Evolutionary conservation across 2,797 vertebrate species (phyloP).

Genomic region (Peromyscus eremicus): DNA sequence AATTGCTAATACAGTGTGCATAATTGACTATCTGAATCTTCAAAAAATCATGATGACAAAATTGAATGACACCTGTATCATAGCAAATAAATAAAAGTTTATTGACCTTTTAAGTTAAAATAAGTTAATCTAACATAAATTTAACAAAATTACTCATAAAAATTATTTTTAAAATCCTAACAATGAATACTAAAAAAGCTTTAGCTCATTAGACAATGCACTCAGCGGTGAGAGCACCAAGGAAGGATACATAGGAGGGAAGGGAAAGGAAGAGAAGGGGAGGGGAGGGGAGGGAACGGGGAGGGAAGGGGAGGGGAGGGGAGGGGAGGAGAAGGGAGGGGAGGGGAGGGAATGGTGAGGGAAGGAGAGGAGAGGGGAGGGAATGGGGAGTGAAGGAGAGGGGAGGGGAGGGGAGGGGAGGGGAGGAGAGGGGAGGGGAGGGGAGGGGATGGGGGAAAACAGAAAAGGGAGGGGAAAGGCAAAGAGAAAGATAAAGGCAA

Average conservation of each 20-base stretch:
- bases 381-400: too few relatives aligned
- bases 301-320: accelerated
- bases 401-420: neutral
- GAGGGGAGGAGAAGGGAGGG: too few relatives aligned
- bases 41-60: slow-evolving; percentile 23
- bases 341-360: too few relatives aligned
- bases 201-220: slow-evolving; percentile 21
- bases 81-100: slow-evolving; percentile 9
- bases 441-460: too few relatives aligned
- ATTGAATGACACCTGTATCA: neutral
- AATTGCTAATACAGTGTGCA: neutral
- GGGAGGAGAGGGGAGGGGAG: neutral
- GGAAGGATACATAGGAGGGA: neutral
- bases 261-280: neutral
- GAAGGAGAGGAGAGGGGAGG: too few relatives aligned
- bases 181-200: neutral
- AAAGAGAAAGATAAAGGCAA: neutral
- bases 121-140: slow-evolving; percentile 44
- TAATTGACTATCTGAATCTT: neutral
- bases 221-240: slow-evolving; percentile 54
- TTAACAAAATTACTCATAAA: slow-evolving; percentile 29
- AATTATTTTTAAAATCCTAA: neutral
- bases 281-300: accelerated
- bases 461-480: neutral
- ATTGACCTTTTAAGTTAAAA: slow-evolving; percentile 40